Conservation (phyloP, 2,888 invertebrate genomes). For the Empis livida region DNA sequence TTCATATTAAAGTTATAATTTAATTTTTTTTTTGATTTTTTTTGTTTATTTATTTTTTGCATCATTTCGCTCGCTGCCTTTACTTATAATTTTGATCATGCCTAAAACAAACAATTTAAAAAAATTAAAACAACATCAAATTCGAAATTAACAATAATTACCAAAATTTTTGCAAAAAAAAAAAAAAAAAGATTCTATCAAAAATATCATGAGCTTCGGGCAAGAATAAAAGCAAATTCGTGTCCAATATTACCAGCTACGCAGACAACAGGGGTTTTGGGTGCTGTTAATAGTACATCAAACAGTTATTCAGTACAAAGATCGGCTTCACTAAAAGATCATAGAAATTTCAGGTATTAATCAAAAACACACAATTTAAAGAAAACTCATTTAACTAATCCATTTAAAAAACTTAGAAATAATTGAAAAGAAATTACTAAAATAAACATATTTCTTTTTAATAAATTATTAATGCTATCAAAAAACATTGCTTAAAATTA, state of each 20-base stretch:
- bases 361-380: background rate
- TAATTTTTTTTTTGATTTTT: slow-evolving; percentile 4
- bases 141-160: background rate
- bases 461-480: too few species aligned
- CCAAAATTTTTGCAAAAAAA: slow-evolving; percentile 5
- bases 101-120: background rate
- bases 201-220: slow-evolving; percentile 75
- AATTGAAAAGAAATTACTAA: too few species aligned
- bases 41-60: too few species aligned
- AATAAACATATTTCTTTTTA: too few species aligned
- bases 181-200: slow-evolving; percentile 65
- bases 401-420: too few species aligned
- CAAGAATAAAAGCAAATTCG: slow-evolving; percentile 77
- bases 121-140: background rate
- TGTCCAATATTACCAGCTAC: slow-evolving; percentile 59
- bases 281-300: slow-evolving; percentile 34
- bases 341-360: slow-evolving; percentile 35
- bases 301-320: slow-evolving; percentile 42
- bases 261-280: slow-evolving; percentile 34
- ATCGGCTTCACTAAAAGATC: slow-evolving; percentile 46
- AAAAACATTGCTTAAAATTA: too few species aligned
- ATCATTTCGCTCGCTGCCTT: slow-evolving; percentile 1
- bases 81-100: background rate
- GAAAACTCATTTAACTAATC: too few species aligned
- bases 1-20: slow-evolving; percentile 4